Evolutionary conservation across 35 echinoderm and acorn worm species (phyloP).

Genomic region (Eucidaris tribuloides): DNA sequence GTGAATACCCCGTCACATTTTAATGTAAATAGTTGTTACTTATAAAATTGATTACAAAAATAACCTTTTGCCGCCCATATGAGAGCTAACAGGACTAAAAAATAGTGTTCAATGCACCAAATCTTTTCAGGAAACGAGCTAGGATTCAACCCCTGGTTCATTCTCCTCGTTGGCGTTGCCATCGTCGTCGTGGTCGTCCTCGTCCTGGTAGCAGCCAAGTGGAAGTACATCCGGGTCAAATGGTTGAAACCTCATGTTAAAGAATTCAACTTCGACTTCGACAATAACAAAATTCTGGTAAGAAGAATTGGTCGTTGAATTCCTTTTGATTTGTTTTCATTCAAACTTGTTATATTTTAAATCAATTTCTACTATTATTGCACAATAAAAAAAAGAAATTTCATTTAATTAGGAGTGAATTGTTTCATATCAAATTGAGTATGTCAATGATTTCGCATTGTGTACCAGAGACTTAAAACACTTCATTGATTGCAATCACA

Average conservation of each 20-base stretch:
- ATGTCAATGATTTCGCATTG: not conserved
- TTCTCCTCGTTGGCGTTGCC: not conserved
- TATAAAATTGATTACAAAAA: no score
- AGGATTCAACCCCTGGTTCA: not conserved
- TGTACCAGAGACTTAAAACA: not conserved
- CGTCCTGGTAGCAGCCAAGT: not conserved
- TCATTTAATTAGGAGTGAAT: not conserved
- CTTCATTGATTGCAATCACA: not conserved
- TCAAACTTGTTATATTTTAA: not conserved
- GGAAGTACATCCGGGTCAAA: constrained; percentile 3
- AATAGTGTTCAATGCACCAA: no score
- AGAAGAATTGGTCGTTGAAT: not conserved
- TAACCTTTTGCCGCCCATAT: no score
- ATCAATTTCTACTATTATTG: not conserved
- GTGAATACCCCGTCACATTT: no score
- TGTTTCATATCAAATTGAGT: not conserved
- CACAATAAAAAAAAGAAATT: not conserved
- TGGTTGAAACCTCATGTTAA: constrained; percentile 14
- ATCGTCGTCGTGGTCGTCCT: not conserved
- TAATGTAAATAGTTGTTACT: no score
- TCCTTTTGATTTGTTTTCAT: not conserved
- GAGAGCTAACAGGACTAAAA: no score
- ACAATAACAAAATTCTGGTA: constrained; percentile 26
- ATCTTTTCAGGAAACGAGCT: no score
- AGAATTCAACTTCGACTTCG: not conserved